These are phyloP conservation scores for Alectura lathami DNA, from an alignment of 2,113 vertebrate species.

Conservation along the genomic window DNA sequence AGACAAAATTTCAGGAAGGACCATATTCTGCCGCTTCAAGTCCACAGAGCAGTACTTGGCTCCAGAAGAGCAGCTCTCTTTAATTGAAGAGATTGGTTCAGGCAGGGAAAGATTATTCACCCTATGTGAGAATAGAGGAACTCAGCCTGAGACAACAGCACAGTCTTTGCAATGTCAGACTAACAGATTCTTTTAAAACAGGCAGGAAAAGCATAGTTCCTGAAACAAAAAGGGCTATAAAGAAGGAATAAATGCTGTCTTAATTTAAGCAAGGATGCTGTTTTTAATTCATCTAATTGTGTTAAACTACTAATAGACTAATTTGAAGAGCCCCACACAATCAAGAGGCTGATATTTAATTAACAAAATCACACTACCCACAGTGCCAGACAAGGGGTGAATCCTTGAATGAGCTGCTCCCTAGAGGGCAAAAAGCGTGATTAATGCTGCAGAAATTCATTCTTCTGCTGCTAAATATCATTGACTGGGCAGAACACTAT, in stretches of 20 bases:
- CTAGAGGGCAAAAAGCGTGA: background rate
- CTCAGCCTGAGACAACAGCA: background rate
- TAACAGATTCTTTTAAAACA: background rate
- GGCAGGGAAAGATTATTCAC: background rate
- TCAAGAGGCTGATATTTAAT: constrained; percentile 27
- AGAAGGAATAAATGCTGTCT: background rate
- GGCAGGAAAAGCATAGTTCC: background rate
- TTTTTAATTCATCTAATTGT: constrained; percentile 4
- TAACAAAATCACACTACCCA: background rate
- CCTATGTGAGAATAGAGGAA: background rate
- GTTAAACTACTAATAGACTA: constrained; percentile 6
- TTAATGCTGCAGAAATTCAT: background rate
- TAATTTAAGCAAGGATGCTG: background rate
- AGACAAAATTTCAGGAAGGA: background rate
- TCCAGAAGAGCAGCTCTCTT: background rate
- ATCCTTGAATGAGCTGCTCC: background rate
- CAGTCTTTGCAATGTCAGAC: background rate
- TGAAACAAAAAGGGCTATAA: background rate
- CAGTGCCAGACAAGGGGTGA: constrained; percentile 24
- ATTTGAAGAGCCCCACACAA: constrained; percentile 4
- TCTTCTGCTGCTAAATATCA: background rate
- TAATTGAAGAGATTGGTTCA: background rate
- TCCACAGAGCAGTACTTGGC: background rate
- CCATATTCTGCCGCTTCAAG: background rate
- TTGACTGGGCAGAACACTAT: background rate